Evolutionary conservation across 1,140 invertebrate species (phyloP).

Genomic region (Hormaphis cornu): DNA sequence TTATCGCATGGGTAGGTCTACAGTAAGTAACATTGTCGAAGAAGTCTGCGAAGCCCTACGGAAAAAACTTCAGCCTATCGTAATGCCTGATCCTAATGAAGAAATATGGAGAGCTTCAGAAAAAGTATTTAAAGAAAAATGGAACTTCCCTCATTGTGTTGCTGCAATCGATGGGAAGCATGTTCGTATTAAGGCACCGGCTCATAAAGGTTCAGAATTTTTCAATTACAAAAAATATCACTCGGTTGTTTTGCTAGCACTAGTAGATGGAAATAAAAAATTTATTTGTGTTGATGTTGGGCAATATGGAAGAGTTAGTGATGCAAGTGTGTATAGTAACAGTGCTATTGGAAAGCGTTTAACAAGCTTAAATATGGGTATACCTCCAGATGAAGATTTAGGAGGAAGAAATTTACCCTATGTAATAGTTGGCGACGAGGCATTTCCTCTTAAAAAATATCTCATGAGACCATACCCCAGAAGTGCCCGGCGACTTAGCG

Average conservation of each 20-base stretch:
- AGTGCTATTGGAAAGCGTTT: constrained; percentile 39
- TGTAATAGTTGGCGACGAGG: constrained; percentile 43
- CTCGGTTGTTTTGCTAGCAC: constrained; percentile 43
- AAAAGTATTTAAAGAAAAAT: constrained; percentile 38
- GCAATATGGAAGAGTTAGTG: constrained; percentile 41
- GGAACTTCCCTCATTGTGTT: constrained; percentile 44
- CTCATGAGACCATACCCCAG: constrained; percentile 36
- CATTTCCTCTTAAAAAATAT: constrained; percentile 39
- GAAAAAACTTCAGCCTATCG: constrained; percentile 35
- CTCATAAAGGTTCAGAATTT: constrained; percentile 41
- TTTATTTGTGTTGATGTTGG: constrained; percentile 44
- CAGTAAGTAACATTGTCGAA: constrained; percentile 34
- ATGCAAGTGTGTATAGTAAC: constrained; percentile 40
- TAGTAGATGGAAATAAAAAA: constrained; percentile 38
- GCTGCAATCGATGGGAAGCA: constrained; percentile 41
- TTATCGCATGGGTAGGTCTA: constrained; percentile 35
- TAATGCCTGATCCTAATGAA: constrained; percentile 35
- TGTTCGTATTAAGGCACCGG: constrained; percentile 33
- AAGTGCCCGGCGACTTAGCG: not conserved
- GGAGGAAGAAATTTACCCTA: constrained; percentile 38
- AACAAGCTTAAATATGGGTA: constrained; percentile 37
- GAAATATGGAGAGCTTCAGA: constrained; percentile 38
- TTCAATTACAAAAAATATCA: constrained; percentile 46
- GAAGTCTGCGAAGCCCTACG: constrained; percentile 34
- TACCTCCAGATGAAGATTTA: constrained; percentile 38